Base-by-base conservation (phyloP, 2,113 vertebrate genomes). In the Symphodus melops region DNA sequence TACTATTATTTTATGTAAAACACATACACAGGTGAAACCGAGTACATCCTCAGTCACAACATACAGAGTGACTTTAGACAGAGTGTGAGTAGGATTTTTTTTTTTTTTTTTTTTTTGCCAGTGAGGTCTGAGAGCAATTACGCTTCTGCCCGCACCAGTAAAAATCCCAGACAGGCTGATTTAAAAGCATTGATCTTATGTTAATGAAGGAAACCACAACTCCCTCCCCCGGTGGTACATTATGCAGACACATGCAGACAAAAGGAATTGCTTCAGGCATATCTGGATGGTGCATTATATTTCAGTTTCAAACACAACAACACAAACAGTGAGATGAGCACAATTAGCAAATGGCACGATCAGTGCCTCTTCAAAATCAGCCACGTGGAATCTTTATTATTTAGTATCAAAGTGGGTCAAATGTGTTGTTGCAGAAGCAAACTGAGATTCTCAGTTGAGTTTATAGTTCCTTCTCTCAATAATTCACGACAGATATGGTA, bases 131-230 rank as follows among this genome's bases (percentile, higher is more conserved):
- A 62, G 81, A 62, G 72, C 72, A 86, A 67, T 87, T 70, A 72
- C 13, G 19, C 66, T 13, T 9, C 55, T 58, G 79, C 66, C 60
- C 55, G 48, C 68, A 54, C 64, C 39, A 77, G 19, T 68, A 72
- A 72, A 83, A 49, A 13, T 52, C 56, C 19, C 53, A 84, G 82
- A 68, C 62, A 71, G 62, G 72, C 70, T 87, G 86, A 88, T 87
- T 88, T 86, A 80, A 81, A 88, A 66, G 14, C 59, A 90, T 88
- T 82, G 90, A 90, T 90, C 79, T 78, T 28, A 62, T 75, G 84
- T 44, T 83, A 86, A 90, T 87, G 68, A 89, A 69, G 67, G 17
- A 23, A 76, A 66, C 58, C 39, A 11, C 69, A 25, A 41, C 56
- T 58, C 54, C 14, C 36, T 33, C 28, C 49, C 56, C 56, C 25